These are phyloP conservation scores for Zootermopsis nevadensis DNA, from an alignment of 2,888 invertebrate genomes.

Conservation along the genomic window DNA sequence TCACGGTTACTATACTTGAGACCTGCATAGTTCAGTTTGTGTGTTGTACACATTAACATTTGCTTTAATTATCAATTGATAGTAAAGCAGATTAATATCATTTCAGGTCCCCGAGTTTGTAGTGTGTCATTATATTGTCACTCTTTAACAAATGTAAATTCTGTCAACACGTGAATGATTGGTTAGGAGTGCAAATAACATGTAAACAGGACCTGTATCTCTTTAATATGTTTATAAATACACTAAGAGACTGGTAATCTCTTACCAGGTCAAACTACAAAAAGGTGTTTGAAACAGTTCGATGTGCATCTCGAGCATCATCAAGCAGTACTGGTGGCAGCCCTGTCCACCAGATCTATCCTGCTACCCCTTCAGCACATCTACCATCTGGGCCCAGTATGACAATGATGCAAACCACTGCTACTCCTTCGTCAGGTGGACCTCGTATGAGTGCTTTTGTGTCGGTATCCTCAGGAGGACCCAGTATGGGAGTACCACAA, in stretches of 20 bases:
- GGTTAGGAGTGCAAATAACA: no score
- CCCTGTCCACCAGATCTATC: constrained; percentile 63
- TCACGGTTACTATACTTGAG: no score
- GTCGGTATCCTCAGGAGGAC: constrained; percentile 27
- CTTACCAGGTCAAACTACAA: constrained; percentile 78
- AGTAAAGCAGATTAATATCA: no score
- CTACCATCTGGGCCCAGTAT: constrained; percentile 40
- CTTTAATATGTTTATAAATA: no score
- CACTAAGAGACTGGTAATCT: not conserved
- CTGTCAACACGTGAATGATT: no score
- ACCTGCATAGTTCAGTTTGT: no score
- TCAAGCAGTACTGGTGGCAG: constrained; percentile 63
- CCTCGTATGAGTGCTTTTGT: constrained; percentile 50
- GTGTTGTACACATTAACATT: no score
- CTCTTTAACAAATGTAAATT: no score
- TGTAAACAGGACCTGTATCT: no score
- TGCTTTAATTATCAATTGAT: no score
- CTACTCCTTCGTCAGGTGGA: constrained; percentile 27
- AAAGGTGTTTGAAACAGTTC: constrained; percentile 92
- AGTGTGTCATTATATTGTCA: no score
- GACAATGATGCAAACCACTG: constrained; percentile 43
- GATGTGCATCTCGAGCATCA: constrained; percentile 76
- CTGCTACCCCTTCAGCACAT: constrained; percentile 38
- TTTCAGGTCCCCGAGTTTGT: no score
- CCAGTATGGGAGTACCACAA: constrained; percentile 14